Base-by-base conservation (phyloP, 2,888 invertebrate species). In the Lacanobia wlatinum region DNA sequence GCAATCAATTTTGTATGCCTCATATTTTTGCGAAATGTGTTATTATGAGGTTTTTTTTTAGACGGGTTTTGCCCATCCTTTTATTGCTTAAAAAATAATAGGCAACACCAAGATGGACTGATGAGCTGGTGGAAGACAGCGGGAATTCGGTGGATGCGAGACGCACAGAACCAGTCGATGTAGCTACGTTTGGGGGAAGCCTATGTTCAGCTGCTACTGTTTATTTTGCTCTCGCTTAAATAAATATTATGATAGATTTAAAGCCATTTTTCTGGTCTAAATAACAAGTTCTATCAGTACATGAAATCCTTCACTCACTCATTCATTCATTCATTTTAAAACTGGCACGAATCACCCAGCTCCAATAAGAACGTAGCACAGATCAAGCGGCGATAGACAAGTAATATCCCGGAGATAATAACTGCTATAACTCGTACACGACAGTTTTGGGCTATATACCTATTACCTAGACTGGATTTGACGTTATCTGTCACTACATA, bases 331-430 rank as follows among this genome's bases (percentile, higher is more conserved):
- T 34, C 34, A 34, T 34, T 40, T 4, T 9, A 12, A 43, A 46
- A 50, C 14, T 18, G 64, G 70, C 6, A 6, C 62, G 3, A 81
- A 63, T 55, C 70, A 46, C n/a, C 4, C 0, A 34, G 82, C 23
- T 4, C 14, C 66, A 86, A 71, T n/a, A 58, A 38, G 75, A 82
- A 38, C 67, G 5, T 1, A 70, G 52, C 73, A 72, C 70, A 82
- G 85, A 85, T 85, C 76, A 78, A 62, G 48, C 55, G 23, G 38
- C 78, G 84, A 87, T 85, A 87, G 78, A 77, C 79, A 85, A 74
- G 85, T 78, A 85, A 88, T 88, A 86, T 85, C 84, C 84, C 79
- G 73, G 64, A 66, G 80, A 78, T 87, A 86, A 86, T 87, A 81
- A 80, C 77, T 58, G 76, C 66, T 66, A 82, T 85, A 78, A 79